Evolutionary conservation across 2,113 vertebrate genomes (phyloP), one percentile per base, ranked within the genome.

Genomic region (Pycnonotus jocosus): DNA sequence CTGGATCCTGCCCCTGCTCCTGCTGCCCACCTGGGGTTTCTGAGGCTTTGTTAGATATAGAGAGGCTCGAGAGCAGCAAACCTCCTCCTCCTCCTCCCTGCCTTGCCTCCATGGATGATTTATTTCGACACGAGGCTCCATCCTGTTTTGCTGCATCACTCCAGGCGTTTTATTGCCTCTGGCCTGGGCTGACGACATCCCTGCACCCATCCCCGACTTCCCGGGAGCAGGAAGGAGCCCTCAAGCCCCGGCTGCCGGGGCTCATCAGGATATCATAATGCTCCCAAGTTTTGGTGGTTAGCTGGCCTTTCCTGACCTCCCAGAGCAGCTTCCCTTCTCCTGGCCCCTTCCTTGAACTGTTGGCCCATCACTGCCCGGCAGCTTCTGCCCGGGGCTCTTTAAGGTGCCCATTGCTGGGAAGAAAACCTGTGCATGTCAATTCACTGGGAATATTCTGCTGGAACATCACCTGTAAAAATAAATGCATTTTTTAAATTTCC

Each of bases 131-230:
- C 4, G 6, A 88, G 22, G 88, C 80, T 96, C 96, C 94, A 88
- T 94, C 86, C 95, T 81, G 86, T 94, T 97, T 92, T 97, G 96
- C 96, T 95, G 96, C 95, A 96, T 97, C 96, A 94, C 88, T 96
- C 94, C 88, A 38, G 76, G 94, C 33, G 1, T 69, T 93, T 96
- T 81, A 93, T 81, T 77, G 96, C 93, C 92, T 92, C 79, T 23
- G 64, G 82, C 42, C 88, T 15, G 82, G 85, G 66, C 81, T 65
- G 71, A 70, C 1, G 21, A 81, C 79, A 86, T 61, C 92, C 53
- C 82, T 7, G 12, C 70, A 54, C 42, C 78, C 73, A 87, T 68
- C 69, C 30, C 70, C 1, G 25, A n/a, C 70, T 47, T 22, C 40
- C 54, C 0, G 0, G 50, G 47, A 56, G 53, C 48, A 38, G 61